Evolutionary conservation across 2,113 vertebrate genomes (phyloP).

Genomic region (Odocoileus hemionus): DNA sequence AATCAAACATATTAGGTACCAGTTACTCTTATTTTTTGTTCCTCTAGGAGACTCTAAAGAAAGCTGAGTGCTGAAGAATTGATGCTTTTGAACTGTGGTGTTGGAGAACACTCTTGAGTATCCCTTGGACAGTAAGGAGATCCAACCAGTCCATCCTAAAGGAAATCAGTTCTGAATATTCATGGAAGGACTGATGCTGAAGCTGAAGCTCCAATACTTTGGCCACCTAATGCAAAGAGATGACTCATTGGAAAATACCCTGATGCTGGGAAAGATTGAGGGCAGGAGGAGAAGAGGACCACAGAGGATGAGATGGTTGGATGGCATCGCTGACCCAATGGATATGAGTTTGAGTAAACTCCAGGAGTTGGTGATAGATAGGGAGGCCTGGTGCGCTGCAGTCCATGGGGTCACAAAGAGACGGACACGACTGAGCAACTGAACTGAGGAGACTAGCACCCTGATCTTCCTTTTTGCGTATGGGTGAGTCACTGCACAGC

Average conservation of each 20-base stretch:
- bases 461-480: fast-evolving
- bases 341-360: neutral
- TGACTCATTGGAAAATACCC: neutral
- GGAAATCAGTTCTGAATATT: neutral
- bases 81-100: neutral
- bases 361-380: neutral
- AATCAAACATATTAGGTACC: neutral
- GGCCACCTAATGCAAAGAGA: neutral
- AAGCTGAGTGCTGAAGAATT: neutral
- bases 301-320: neutral
- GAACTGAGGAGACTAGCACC: neutral
- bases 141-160: no score
- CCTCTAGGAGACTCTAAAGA: neutral
- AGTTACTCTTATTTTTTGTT: neutral
- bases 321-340: neutral
- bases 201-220: neutral
- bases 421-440: fast-evolving
- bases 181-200: neutral
- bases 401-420: fast-evolving
- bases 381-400: fast-evolving
- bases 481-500: neutral
- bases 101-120: neutral
- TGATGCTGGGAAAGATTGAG: neutral
- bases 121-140: neutral
- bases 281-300: neutral